Conservation (phyloP, 2,888 invertebrate genomes). For the Platynereis dumerilii region DNA sequence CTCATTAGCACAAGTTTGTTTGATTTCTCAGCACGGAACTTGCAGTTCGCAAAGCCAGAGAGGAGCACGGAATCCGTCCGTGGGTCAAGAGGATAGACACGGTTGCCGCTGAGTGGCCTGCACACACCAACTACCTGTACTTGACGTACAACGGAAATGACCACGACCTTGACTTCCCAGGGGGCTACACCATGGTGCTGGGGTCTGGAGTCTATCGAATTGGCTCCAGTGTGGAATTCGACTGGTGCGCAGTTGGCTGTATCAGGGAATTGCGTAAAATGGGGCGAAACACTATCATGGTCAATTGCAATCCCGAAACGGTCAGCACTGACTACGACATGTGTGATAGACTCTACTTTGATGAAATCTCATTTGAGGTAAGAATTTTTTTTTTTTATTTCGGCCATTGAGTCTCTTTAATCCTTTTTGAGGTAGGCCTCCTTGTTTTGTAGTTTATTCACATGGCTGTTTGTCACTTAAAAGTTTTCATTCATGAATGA, state of each 20-base stretch:
- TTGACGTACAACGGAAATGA: slow-evolving; percentile 86
- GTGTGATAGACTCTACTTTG: slow-evolving; percentile 98
- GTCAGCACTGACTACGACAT: slow-evolving; percentile 99
- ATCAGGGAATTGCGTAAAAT: slow-evolving; percentile 86
- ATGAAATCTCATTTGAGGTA: slow-evolving; percentile 96
- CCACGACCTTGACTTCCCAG: slow-evolving; percentile 53
- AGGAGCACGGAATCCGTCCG: slow-evolving; percentile 49
- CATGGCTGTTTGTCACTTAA: no score
- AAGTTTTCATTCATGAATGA: no score
- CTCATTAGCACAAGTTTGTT: not conserved
- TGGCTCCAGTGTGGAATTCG: slow-evolving; percentile 96
- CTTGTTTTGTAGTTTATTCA: not conserved
- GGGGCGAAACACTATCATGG: slow-evolving; percentile 92
- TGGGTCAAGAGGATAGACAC: slow-evolving; percentile 96
- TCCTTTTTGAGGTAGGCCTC: slow-evolving; percentile 83
- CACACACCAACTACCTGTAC: slow-evolving; percentile 97
- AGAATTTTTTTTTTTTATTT: slow-evolving; percentile 8
- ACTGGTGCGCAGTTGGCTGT: slow-evolving; percentile 99
- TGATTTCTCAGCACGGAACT: slow-evolving; percentile 76
- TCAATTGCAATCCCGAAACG: slow-evolving; percentile 99
- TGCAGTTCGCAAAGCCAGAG: slow-evolving; percentile 61
- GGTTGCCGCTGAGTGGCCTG: slow-evolving; percentile 99
- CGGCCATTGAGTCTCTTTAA: slow-evolving; percentile 65
- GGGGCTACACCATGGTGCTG: slow-evolving; percentile 72
- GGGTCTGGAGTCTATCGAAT: slow-evolving; percentile 69